Base-by-base conservation (phyloP, 2,888 invertebrate genomes). In the Noctua janthe region DNA sequence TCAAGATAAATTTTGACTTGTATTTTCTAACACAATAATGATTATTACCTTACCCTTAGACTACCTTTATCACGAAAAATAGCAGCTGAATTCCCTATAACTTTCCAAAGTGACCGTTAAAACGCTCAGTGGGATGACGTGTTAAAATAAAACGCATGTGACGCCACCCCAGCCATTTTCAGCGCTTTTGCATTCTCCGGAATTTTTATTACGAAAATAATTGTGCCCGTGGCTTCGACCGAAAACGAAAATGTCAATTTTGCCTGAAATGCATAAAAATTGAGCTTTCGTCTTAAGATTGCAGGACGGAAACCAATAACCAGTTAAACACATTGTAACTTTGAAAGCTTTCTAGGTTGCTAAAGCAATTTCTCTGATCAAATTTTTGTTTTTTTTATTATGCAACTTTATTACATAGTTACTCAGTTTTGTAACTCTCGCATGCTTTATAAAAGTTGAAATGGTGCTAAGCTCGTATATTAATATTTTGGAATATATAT, bases 111-210 rank as follows among this genome's bases (percentile, higher is more conserved):
- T 54, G 15, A 67, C 4, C 13, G 10, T 54, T 51, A 62, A 62
- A 85, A 47, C 47, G 51, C 54, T 74, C 35, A 66, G 47, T 54
- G 4, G 56, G 13, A 10, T 51, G 74, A 64, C 67, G 49, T 69
- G 71, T 81, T 49, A 54, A 69, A 86, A 82, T 84, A 84, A 86
- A 84, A 72, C 1, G 64, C 87, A 84, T 73, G 54, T 76, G 86
- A 78, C 74, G 54, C 73, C 54, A 62, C 29, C 5, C 71, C n/a
- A 47, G 43, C n/a, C 23, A 56, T 77, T 78, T 78, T 54, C n/a
- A 73, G 35, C 54, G 49, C 49, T 69, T 72, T 78, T 73, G 35
- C 64, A 72, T 78, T 78, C 59, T 66, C 82, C 39, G 39, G 5
- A 29, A 49, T 43, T 71, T 75, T 71, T 76, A 47, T 80, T 47